Evolutionary conservation across 2,888 invertebrate species (phyloP).

Genomic region (Melieria picta): DNA sequence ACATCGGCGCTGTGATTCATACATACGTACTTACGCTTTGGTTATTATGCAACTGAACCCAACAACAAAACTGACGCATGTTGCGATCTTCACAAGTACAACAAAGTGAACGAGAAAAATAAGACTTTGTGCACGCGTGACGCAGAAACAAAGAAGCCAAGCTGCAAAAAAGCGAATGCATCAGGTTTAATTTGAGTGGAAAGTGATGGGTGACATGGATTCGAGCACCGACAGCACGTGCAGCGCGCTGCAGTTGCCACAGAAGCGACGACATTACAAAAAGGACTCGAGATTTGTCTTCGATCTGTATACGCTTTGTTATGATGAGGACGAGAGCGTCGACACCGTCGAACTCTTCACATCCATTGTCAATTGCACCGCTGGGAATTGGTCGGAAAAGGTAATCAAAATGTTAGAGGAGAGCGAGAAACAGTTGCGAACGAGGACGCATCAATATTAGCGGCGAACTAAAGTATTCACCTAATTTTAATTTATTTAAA

Average conservation of each 20-base stretch:
- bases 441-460: no score
- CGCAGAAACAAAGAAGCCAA: slow-evolving; percentile 23
- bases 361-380: slow-evolving; percentile 56
- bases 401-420: slow-evolving; percentile 39
- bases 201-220: background rate
- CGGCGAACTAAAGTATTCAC: no score
- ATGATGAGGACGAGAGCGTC: slow-evolving; percentile 82
- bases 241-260: slow-evolving; percentile 33
- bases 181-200: no score
- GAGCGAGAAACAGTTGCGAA: background rate
- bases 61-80: background rate
- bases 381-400: slow-evolving; percentile 56
- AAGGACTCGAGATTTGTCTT: slow-evolving; percentile 85
- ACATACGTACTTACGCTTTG: background rate
- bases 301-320: slow-evolving; percentile 87
- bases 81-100: background rate
- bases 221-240: slow-evolving; percentile 19
- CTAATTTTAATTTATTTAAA: no score
- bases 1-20: background rate
- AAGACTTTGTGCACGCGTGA: background rate
- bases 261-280: slow-evolving; percentile 79
- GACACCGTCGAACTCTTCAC: slow-evolving; percentile 74
- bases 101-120: slow-evolving; percentile 7
- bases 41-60: background rate
- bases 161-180: slow-evolving; percentile 6